phyloP scores from a whole-genome alignment of 2,113 vertebrate species.

The Drymodes brunneopygia region DNA sequence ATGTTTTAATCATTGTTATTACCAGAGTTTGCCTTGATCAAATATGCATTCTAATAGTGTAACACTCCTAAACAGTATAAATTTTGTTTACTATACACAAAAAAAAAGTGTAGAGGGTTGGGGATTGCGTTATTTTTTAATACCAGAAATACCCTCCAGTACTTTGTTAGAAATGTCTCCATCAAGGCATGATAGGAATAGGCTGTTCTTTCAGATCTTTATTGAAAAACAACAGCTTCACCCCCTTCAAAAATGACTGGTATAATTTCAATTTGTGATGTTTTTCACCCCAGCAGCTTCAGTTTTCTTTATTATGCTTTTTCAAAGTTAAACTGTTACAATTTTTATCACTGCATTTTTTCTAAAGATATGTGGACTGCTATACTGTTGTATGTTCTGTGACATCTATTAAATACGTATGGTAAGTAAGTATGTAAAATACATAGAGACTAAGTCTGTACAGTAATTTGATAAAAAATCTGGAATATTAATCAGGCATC shows the following conservation, averaged over 20 bases:
- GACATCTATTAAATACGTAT: background rate
- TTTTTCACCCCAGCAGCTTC: background rate
- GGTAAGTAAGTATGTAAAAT: background rate
- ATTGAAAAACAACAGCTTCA: background rate
- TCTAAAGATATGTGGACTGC: background rate
- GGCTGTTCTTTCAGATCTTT: background rate
- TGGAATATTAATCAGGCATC: background rate
- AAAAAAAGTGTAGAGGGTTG: background rate
- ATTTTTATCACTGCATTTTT: background rate
- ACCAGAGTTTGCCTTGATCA: background rate
- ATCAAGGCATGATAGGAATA: background rate
- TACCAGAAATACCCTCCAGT: background rate
- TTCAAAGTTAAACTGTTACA: background rate
- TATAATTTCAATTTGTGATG: background rate
- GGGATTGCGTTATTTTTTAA: background rate
- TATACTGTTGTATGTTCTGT: background rate
- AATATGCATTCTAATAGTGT: background rate
- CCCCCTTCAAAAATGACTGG: background rate
- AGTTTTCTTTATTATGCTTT: background rate
- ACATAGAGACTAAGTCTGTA: background rate
- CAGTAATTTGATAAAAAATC: background rate
- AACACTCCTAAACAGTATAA: background rate
- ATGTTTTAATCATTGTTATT: background rate
- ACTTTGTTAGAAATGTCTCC: background rate
- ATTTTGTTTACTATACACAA: background rate